These are phyloP conservation scores for Coturnix japonica DNA, from an alignment of 2,113 vertebrate species.

Conservation along the genomic window DNA sequence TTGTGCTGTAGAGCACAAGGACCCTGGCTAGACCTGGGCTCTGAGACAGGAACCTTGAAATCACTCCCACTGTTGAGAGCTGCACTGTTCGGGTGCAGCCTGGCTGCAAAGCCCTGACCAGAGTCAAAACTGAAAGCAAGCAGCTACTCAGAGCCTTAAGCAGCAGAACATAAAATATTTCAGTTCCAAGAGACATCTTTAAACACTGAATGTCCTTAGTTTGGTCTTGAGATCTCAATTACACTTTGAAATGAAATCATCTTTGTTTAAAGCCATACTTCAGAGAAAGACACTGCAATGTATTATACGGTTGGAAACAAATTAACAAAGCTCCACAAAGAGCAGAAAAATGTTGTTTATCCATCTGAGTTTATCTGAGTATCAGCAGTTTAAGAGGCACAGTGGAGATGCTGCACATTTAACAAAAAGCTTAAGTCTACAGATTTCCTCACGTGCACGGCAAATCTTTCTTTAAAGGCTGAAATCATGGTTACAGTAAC, in stretches of 20 bases:
- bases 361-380: background rate
- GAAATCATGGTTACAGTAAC: conserved; percentile 67
- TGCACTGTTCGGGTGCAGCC: background rate
- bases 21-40: background rate
- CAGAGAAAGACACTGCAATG: background rate
- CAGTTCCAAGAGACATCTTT: background rate
- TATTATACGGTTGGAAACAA: background rate
- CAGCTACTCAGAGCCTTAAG: background rate
- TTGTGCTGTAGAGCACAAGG: background rate
- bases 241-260: conserved; percentile 11
- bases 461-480: conserved; percentile 69
- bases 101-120: background rate
- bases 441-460: conserved; percentile 23
- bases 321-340: background rate
- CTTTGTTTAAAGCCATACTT: background rate
- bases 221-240: background rate
- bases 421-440: conserved; percentile 29
- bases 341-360: conserved; percentile 1
- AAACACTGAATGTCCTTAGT: background rate
- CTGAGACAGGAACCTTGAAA: background rate
- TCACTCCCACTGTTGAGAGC: background rate
- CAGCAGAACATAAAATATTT: background rate
- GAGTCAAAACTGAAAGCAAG: conserved; percentile 46
- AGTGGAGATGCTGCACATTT: background rate
- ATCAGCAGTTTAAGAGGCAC: background rate